Percentiles rank a stretch among this genome's conserved stretches.
Evolutionary conservation across 2,797 vertebrate genomes (phyloP).

Genomic region (Emys orbicularis): DNA sequence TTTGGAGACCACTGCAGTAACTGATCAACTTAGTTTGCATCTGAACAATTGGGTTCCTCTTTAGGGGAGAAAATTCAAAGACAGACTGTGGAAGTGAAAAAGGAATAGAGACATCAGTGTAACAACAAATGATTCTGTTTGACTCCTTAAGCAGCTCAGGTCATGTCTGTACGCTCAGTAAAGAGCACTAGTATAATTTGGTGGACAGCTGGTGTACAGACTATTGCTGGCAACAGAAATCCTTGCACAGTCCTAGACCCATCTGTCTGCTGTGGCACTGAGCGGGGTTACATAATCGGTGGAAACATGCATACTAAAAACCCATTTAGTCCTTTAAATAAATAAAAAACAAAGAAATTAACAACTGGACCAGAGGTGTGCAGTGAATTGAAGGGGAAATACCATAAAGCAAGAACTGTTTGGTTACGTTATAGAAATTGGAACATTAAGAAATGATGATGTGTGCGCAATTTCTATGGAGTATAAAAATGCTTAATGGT

Average conservation of each 20-base stretch:
- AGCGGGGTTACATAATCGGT: slow-evolving; percentile 6
- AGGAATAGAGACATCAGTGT: not conserved
- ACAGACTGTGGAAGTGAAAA: not conserved
- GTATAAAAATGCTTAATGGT: slow-evolving; percentile 7
- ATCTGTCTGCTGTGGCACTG: slow-evolving; percentile 54
- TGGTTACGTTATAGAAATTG: not conserved
- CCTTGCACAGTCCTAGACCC: slow-evolving; percentile 46
- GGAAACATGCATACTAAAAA: not conserved
- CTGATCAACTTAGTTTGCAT: not conserved
- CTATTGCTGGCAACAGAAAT: slow-evolving; percentile 8
- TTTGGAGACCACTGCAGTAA: not conserved
- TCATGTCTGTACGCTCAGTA: not conserved
- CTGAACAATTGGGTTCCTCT: not conserved
- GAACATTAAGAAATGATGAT: not conserved
- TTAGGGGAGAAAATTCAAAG: rapidly evolving
- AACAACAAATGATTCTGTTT: not conserved
- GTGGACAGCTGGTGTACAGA: slow-evolving; percentile 31
- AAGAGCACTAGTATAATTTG: slow-evolving; percentile 37
- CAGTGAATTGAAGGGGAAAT: not conserved
- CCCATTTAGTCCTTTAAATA: slow-evolving; percentile 12
- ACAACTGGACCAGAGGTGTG: not conserved
- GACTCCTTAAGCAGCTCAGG: not conserved
- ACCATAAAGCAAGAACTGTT: not conserved
- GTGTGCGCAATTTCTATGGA: rapidly evolving
- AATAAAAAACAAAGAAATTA: not conserved